These are phyloP conservation scores for Athetis lepigone DNA, from an alignment of 2,888 invertebrate species.

Conservation along the genomic window DNA sequence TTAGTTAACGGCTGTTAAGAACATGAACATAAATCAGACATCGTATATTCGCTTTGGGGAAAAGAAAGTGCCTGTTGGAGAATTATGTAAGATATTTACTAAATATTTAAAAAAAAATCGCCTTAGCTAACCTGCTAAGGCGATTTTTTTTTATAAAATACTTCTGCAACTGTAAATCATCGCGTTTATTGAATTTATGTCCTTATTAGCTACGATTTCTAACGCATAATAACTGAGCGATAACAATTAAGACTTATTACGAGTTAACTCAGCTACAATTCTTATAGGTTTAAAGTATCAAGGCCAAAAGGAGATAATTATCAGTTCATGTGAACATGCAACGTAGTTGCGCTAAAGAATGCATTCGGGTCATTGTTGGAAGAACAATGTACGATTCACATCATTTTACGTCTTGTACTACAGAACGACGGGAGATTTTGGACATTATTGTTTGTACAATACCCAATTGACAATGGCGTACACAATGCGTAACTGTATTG, in stretches of 20 bases:
- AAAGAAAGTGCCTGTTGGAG: background rate
- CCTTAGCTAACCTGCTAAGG: too few species aligned
- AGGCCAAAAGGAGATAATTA: constrained; percentile 61
- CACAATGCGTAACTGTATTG: constrained; percentile 61
- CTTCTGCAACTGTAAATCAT: constrained; percentile 9
- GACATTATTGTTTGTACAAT: constrained; percentile 62
- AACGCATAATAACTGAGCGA: constrained; percentile 30
- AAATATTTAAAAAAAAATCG: too few species aligned
- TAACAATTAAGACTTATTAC: constrained; percentile 51
- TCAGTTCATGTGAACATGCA: constrained; percentile 65
- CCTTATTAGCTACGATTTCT: constrained; percentile 18
- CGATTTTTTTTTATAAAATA: too few species aligned
- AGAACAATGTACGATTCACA: constrained; percentile 68
- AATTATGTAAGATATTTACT: too few species aligned
- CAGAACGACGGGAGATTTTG: constrained; percentile 57
- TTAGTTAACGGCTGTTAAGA: background rate
- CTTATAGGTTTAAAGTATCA: constrained; percentile 58
- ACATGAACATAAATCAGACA: background rate
- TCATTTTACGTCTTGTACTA: constrained; percentile 59
- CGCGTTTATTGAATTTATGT: constrained; percentile 4
- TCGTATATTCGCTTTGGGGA: background rate
- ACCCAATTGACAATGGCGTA: constrained; percentile 56
- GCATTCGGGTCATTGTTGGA: constrained; percentile 72
- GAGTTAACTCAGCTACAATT: constrained; percentile 46
- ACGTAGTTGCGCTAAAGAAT: constrained; percentile 64